phyloP scores from a whole-genome alignment of 2,113 vertebrate species.

The Zapus hudsonius region DNA sequence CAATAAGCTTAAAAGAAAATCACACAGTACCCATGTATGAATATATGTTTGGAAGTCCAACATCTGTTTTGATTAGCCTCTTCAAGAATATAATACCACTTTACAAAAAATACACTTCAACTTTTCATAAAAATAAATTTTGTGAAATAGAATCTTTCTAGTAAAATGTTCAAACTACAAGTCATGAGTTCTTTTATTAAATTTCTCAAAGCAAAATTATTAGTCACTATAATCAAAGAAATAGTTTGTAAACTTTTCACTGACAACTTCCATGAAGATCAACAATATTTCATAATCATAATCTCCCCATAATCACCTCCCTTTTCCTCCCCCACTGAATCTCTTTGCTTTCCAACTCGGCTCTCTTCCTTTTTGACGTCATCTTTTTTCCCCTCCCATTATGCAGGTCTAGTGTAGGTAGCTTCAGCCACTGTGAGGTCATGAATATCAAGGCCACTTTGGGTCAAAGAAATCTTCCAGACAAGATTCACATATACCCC shows the following conservation, averaged over 20 bases:
- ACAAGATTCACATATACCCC: background rate
- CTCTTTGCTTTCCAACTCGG: too few species aligned
- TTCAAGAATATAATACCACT: background rate
- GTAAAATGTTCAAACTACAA: slow-evolving; percentile 1
- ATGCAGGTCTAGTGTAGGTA: too few species aligned
- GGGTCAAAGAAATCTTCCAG: background rate
- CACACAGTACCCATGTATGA: background rate
- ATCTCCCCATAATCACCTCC: too few species aligned
- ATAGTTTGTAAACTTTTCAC: too few species aligned
- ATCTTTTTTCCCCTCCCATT: too few species aligned
- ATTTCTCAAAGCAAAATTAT: too few species aligned
- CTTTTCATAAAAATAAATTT: slow-evolving; percentile 34
- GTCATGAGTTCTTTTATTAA: background rate
- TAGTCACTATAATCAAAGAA: background rate
- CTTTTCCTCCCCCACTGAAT: too few species aligned
- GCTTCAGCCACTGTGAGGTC: too few species aligned
- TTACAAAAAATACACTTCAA: background rate
- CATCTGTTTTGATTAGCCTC: background rate
- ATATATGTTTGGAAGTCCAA: background rate
- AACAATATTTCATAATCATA: too few species aligned
- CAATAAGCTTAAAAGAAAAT: background rate
- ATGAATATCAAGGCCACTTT: too few species aligned
- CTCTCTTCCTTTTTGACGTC: too few species aligned
- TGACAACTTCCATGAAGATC: too few species aligned
- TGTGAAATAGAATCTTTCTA: slow-evolving; percentile 2